These are phyloP conservation scores for Turdus rufiventris DNA, from an alignment of 2,113 vertebrate species.

Conservation along the genomic window DNA sequence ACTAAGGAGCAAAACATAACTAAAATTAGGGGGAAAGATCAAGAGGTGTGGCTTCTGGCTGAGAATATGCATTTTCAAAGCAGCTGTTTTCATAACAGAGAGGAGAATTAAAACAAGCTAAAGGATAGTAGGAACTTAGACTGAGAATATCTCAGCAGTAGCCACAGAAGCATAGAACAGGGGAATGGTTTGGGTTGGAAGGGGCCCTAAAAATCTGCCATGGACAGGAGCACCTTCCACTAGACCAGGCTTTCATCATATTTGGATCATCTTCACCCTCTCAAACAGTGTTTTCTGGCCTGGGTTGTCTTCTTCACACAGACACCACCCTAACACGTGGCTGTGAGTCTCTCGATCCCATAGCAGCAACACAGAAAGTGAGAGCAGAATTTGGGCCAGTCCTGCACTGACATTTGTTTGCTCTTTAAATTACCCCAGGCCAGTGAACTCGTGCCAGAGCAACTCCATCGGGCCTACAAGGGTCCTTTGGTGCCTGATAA, in stretches of 20 bases:
- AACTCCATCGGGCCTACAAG: background rate
- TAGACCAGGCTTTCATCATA: background rate
- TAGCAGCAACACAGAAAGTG: background rate
- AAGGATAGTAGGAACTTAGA: background rate
- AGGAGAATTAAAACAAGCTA: background rate
- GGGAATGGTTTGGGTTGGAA: background rate
- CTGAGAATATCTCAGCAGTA: background rate
- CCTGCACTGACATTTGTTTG: background rate
- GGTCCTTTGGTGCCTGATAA: background rate
- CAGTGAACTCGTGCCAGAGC: background rate
- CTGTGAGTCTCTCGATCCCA: background rate
- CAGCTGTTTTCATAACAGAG: background rate
- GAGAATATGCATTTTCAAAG: background rate
- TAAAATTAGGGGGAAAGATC: background rate
- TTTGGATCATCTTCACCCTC: background rate
- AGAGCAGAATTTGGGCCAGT: background rate
- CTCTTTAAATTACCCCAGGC: background rate
- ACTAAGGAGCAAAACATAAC: background rate
- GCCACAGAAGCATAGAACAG: fast-evolving
- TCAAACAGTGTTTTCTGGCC: background rate
- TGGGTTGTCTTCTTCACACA: background rate
- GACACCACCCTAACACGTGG: background rate
- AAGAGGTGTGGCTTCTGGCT: background rate
- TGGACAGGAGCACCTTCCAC: background rate
- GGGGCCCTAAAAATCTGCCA: background rate